Base-by-base conservation (phyloP, 2,888 invertebrate species). In the Protodeltote pygarga region DNA sequence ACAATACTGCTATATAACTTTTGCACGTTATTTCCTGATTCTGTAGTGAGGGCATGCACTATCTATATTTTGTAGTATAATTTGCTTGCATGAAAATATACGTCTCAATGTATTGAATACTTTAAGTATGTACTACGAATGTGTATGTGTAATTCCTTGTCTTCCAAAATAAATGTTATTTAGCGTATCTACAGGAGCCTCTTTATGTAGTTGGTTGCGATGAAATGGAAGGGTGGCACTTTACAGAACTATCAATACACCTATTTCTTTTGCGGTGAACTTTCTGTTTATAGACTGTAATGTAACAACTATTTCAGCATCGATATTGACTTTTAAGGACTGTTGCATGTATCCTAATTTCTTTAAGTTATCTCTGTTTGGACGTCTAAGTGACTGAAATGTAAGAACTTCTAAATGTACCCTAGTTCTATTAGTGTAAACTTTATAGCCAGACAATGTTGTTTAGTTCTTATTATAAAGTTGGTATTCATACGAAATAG, bases 111-210 rank as follows among this genome's bases (percentile, higher is more conserved):
- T 66, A 74, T 74, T 54, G 66, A 75, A 60, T 76, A 75, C 58
- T 75, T 47, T 78, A 73, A 75, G 73, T 77, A 77, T n/a, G n/a
- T 75, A 67, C 63, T 72, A 65, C n/a, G n/a, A n/a, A n/a, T 81
- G 67, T 64, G 75, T 83, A 81, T 82, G 62, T 76, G 71, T 77
- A 79, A 75, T 77, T 78, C 67, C 70, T 74, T 85, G 85, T 90
- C 92, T 92, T 92, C 92, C 92, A 92, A 92, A 92, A 91, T 92
- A 91, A 92, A 92, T 92, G 91, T 87, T 85, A 71, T 85, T 79
- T 81, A 85, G 79, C 83, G 79, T 84, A 80, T 84, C 74, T 81
- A 76, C 65, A 60, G 73, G 60, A 69, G 74, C 71, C 73, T 79
- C 69, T 77, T 67, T 73, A 76, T 74, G 78, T 87, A 85, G 85